A percentile compares a stretch with the other conserved stretches of the same genome.
Conservation (phyloP, 1,140 invertebrate genomes). For the Drosophila aff. region DNA sequence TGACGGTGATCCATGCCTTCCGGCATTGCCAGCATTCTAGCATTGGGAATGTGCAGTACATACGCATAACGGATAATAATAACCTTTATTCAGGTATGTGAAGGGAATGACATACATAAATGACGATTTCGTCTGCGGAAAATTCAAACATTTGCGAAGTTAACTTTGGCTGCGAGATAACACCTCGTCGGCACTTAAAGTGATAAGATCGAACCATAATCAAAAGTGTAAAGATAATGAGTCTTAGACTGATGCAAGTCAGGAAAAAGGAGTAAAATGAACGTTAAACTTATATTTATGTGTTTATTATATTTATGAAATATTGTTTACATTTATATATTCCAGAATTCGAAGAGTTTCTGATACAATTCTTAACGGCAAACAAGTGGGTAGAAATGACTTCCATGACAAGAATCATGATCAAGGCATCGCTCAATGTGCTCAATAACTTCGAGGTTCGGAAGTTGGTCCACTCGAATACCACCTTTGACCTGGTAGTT, state of each 20-base stretch:
- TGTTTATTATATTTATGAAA: too few relatives aligned
- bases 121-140: not conserved
- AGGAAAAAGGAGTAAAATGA: not conserved
- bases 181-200: not conserved
- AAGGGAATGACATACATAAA: too few relatives aligned
- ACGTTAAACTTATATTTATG: too few relatives aligned
- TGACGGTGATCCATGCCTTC: slow-evolving; percentile 58
- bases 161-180: not conserved
- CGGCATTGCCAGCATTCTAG: slow-evolving; percentile 18
- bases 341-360: slow-evolving; percentile 9
- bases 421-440: slow-evolving; percentile 39
- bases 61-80: slow-evolving; percentile 28
- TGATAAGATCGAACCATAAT: not conserved
- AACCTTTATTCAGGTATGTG: slow-evolving; percentile 24
- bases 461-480: slow-evolving; percentile 35
- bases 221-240: not conserved
- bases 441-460: slow-evolving; percentile 42
- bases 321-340: not conserved
- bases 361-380: not conserved
- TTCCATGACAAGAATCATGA: slow-evolving; percentile 26
- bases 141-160: not conserved
- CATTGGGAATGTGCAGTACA: slow-evolving; percentile 16
- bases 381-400: slow-evolving; percentile 31
- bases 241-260: not conserved
- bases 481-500: slow-evolving; percentile 54